Base-by-base conservation (phyloP, 2,888 invertebrate species). In the Tridacna gigas region DNA sequence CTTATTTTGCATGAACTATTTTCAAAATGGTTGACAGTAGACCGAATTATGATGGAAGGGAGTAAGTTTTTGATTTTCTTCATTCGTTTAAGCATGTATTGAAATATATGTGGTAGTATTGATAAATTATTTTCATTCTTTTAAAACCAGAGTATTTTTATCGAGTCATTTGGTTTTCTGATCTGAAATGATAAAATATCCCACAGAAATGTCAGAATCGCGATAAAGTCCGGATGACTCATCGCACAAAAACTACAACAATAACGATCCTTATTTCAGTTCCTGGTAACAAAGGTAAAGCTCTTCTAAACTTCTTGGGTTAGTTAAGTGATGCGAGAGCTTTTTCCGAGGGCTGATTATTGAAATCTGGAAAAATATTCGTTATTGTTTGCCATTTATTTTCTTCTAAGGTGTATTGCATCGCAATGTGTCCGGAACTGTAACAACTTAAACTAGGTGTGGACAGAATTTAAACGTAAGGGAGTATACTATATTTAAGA, bases 11-110 rank as follows among this genome's bases (percentile, higher is more conserved):
- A 71, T 11, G 85, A 78, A 85, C 85, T 85, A 82, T 60, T 85
- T 85, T 80, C 82, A 85, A 80, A 74, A 85, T 85, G 85, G 85
- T 79, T 63, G 69, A 77, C 75, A 77, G 74, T 78, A 76, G 37
- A 28, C 22, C n/a, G 25, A 66, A 65, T 25, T 20, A 13, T 65
- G 15, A 37, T n/a, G 77, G 48, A 66, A 77, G 67, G 47, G 25
- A 77, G 77, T 77, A 77, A 77, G 77, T 77, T 51, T 47, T 26
- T n/a, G 9, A 56, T 4, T 47, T 71, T 71, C 28, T 9, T 63
- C 22, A 9, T 25, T 63, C 2, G 1, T 63, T 56, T 56, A 56
- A 56, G 20, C n/a, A 9, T 56, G n/a, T 9, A 4, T n/a, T 56
- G 56, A 4, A 56, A 37, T 7, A 37, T 2, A 4, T 4, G 37